Conservation (phyloP, 2,888 invertebrate genomes). For the Agonopterix alstromeriana region DNA sequence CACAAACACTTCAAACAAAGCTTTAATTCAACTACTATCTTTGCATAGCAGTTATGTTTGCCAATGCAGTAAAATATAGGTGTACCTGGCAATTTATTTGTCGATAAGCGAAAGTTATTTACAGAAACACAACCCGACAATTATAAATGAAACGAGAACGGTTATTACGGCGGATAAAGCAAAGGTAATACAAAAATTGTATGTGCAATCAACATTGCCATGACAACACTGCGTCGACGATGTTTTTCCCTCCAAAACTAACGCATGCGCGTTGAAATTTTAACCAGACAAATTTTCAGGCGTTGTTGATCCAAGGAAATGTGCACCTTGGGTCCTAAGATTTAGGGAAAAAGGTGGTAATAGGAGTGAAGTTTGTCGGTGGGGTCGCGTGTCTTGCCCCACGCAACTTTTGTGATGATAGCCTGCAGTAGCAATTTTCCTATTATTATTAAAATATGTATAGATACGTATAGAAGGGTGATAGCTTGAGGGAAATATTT, state of each 20-base stretch:
- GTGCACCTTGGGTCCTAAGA: background rate
- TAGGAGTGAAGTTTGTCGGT: slow-evolving; percentile 9
- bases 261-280: slow-evolving; percentile 54
- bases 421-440: slow-evolving; percentile 62
- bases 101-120: slow-evolving; percentile 28
- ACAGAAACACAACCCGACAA: slow-evolving; percentile 11
- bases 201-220: slow-evolving; percentile 51
- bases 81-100: slow-evolving; percentile 26
- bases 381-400: slow-evolving; percentile 50
- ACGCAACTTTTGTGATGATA: slow-evolving; percentile 46
- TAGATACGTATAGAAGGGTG: slow-evolving; percentile 29
- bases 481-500: slow-evolving; percentile 37
- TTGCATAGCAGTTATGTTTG: slow-evolving; percentile 20
- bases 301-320: background rate
- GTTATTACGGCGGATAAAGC: slow-evolving; percentile 19
- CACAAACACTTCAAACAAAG: slow-evolving; percentile 44
- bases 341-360: background rate
- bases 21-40: slow-evolving; percentile 26
- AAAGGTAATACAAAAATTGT: slow-evolving; percentile 10
- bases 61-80: slow-evolving; percentile 15
- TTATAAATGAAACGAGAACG: slow-evolving; percentile 11
- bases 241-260: slow-evolving; percentile 68
- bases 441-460: slow-evolving; percentile 45
- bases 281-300: slow-evolving; percentile 9
- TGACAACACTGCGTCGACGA: slow-evolving; percentile 52